Evolutionary conservation across 2,113 vertebrate species (phyloP), one percentile per base, ranked within the genome.

Genomic region (Anser cygnoides): DNA sequence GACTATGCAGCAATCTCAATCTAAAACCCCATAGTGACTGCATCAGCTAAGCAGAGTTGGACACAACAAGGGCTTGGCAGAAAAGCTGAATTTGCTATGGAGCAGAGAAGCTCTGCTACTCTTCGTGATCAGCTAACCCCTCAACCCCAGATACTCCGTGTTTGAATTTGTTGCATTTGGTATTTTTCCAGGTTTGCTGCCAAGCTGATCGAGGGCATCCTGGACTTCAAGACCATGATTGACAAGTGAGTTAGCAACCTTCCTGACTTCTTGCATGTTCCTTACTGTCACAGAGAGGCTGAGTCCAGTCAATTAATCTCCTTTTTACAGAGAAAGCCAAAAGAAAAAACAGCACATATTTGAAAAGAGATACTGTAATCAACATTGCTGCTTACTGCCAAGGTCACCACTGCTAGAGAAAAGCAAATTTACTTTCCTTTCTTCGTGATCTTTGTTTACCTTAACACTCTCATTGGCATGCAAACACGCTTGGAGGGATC

Each of bases 221-320:
- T 99, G 98, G 98, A 99, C 96, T 99, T 99, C 96, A 99, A 99
- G 98, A 80, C 94, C 68, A 99, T 99, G 99, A 98, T 99, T 96
- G 99, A 99, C 98, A 99, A 98, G 99, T 99, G 96, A 99, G 99
- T 98, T 78, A 59, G 22, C 15, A 37, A 61, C 73, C 44, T 66
- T 82, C 59, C 76, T 72, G 90, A 49, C 46, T 80, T 33, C 57
- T 70, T 41, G 22, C 3, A 4, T 37, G 4, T 77, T 83, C 66
- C 72, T 90, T 62, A 22, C 35, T 58, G 46, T 63, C 54, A 63
- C 1, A 80, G 74, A 44, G 28, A 84, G 50, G 19, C 86, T 58
- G 44, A 78, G 66, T 50, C 31, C 44, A 25, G 20, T 43, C 82
- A 54, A 20, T 20, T 82, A 52, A 54, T 76, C 50, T 75, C 73